Percentiles rank a stretch among this genome's conserved stretches.
These are phyloP conservation scores for Daubentonia madagascariensis DNA, from an alignment of 2,113 vertebrate genomes.

Conservation along the genomic window DNA sequence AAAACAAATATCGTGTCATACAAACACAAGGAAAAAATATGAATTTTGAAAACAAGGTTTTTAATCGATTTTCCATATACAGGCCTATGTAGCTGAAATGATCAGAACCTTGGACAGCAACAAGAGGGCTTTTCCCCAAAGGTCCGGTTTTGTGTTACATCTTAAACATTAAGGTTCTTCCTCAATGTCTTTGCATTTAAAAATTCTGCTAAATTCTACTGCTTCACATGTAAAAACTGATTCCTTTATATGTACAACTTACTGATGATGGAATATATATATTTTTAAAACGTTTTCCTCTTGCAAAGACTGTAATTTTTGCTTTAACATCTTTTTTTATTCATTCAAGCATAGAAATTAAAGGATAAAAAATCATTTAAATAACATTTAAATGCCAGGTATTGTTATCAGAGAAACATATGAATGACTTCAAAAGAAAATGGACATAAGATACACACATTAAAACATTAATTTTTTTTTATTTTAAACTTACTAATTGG, in stretches of 20 bases:
- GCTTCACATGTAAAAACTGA: not conserved
- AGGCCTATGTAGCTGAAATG: fast-evolving
- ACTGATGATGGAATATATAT: not conserved
- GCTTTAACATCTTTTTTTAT: not conserved
- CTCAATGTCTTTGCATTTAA: not conserved
- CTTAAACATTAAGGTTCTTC: too few relatives aligned
- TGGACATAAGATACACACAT: fast-evolving
- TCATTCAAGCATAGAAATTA: not conserved
- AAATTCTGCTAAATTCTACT: not conserved
- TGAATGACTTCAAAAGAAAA: not conserved
- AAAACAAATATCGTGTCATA: not conserved
- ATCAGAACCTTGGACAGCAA: constrained; percentile 87
- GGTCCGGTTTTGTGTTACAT: not conserved
- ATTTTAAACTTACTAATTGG: not conserved
- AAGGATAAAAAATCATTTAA: not conserved
- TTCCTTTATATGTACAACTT: not conserved
- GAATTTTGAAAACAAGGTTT: not conserved
- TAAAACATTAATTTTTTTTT: not conserved
- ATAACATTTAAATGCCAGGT: not conserved
- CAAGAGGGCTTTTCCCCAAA: fast-evolving
- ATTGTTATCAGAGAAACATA: not conserved
- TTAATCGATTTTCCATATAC: fast-evolving
- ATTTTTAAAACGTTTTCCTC: not conserved
- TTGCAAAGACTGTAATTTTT: not conserved
- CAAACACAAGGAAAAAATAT: not conserved